Conservation (phyloP, 2,797 vertebrate species). For the Spinibarbus caldwelli region DNA sequence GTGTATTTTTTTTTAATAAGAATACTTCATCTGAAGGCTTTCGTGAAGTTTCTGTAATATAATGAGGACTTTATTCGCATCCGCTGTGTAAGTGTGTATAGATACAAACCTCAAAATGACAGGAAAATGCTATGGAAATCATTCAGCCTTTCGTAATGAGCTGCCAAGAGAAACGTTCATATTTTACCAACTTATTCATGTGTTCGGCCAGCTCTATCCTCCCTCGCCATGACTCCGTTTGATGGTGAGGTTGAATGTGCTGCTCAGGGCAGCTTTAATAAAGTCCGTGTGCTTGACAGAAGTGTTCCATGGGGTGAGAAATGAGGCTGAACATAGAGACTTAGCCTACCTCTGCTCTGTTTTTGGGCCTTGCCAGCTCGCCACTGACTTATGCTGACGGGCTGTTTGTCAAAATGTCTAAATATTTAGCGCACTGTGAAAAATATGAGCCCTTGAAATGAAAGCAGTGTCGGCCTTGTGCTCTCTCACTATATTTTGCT, state of each 20-base stretch:
- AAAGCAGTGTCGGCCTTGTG: slow-evolving; percentile 27
- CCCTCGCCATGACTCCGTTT: slow-evolving; percentile 23
- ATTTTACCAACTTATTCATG: slow-evolving; percentile 9
- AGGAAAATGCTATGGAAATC: slow-evolving; percentile 15
- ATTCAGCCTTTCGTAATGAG: slow-evolving; percentile 30
- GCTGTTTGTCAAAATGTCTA: slow-evolving; percentile 53
- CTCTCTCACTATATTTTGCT: slow-evolving; percentile 11
- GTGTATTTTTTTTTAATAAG: background rate
- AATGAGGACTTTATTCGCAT: slow-evolving; percentile 57
- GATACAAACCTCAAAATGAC: background rate
- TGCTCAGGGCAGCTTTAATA: slow-evolving; percentile 42
- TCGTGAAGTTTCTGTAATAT: slow-evolving; percentile 59
- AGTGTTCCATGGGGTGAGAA: slow-evolving; percentile 35
- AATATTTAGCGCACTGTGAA: slow-evolving; percentile 42
- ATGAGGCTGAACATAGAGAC: slow-evolving; percentile 30
- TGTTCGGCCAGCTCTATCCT: slow-evolving; percentile 21
- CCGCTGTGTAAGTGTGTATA: background rate
- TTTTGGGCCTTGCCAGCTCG: slow-evolving; percentile 31
- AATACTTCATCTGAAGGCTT: background rate
- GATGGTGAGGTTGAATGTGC: slow-evolving; percentile 14
- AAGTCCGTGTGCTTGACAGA: slow-evolving; percentile 36
- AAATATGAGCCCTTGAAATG: slow-evolving; percentile 42
- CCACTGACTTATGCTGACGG: slow-evolving; percentile 43
- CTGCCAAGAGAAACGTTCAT: slow-evolving; percentile 30
- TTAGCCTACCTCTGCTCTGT: slow-evolving; percentile 38